Conservation (phyloP, 2,797 vertebrate genomes). For the Pseudocheirus occidentalis region DNA sequence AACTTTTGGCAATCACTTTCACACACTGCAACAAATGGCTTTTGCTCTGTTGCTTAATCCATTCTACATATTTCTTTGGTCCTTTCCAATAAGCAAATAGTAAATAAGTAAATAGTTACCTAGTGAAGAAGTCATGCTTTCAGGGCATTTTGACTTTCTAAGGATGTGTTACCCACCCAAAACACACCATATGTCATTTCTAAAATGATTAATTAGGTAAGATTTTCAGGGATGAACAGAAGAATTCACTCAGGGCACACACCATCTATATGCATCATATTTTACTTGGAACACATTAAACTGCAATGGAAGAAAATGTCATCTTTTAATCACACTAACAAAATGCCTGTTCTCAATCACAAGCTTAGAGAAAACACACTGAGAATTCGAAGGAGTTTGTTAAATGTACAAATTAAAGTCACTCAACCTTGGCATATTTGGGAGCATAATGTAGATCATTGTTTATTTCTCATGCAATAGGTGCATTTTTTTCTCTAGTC, state of each 20-base stretch:
- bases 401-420: slow-evolving; percentile 69
- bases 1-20: neutral
- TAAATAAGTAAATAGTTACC: slow-evolving; percentile 40
- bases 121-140: neutral
- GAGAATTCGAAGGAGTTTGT: slow-evolving; percentile 57
- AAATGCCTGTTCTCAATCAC: slow-evolving; percentile 51
- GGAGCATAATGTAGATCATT: slow-evolving; percentile 28
- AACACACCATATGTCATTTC: slow-evolving; percentile 27
- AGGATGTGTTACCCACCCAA: slow-evolving; percentile 1
- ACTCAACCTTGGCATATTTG: slow-evolving; percentile 50
- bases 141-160: slow-evolving; percentile 21
- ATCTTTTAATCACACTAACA: slow-evolving; percentile 54
- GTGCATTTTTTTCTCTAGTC: slow-evolving; percentile 1
- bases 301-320: slow-evolving; percentile 20
- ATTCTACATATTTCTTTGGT: slow-evolving; percentile 15
- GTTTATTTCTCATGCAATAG: slow-evolving; percentile 6
- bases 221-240: slow-evolving; percentile 53
- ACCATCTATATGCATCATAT: slow-evolving; percentile 35
- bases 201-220: slow-evolving; percentile 62
- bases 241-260: neutral
- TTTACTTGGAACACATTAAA: slow-evolving; percentile 52
- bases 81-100: slow-evolving; percentile 13
- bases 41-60: slow-evolving; percentile 10
- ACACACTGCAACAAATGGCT: neutral
- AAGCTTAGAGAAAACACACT: slow-evolving; percentile 65